These are phyloP conservation scores for Calidris pygmaea DNA, from an alignment of 2,113 vertebrate genomes.

Conservation along the genomic window DNA sequence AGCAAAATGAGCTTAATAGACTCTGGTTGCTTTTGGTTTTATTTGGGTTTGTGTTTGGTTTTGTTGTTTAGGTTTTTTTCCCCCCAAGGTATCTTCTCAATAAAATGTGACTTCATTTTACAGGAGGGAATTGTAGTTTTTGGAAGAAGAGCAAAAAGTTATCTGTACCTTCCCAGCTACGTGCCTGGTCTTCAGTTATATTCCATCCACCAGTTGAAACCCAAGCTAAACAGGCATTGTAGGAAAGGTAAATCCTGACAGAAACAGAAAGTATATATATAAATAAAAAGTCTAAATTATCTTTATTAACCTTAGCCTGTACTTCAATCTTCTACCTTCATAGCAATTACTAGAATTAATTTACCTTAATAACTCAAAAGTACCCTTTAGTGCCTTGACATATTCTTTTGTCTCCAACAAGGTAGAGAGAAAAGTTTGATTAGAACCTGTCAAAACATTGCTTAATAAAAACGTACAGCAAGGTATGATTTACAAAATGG, in stretches of 20 bases:
- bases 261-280: not conserved
- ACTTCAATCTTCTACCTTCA: slow-evolving; percentile 19
- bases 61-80: no score
- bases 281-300: slow-evolving; percentile 20
- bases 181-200: not conserved
- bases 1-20: not conserved
- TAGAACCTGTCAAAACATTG: slow-evolving; percentile 48
- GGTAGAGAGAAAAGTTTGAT: slow-evolving; percentile 42
- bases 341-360: slow-evolving; percentile 41
- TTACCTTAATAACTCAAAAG: slow-evolving; percentile 28
- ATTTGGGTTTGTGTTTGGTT: not conserved
- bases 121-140: not conserved
- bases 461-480: slow-evolving; percentile 2
- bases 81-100: not conserved
- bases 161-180: not conserved
- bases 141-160: not conserved
- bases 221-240: not conserved
- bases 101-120: not conserved
- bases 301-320: slow-evolving; percentile 24
- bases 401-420: slow-evolving; percentile 26
- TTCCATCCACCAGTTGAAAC: not conserved
- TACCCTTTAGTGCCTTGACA: slow-evolving; percentile 30
- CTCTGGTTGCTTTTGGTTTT: not conserved
- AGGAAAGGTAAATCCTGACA: not conserved
- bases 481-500: not conserved